Conservation (phyloP, 2,113 vertebrate genomes). For the Equus quagga region DNA sequence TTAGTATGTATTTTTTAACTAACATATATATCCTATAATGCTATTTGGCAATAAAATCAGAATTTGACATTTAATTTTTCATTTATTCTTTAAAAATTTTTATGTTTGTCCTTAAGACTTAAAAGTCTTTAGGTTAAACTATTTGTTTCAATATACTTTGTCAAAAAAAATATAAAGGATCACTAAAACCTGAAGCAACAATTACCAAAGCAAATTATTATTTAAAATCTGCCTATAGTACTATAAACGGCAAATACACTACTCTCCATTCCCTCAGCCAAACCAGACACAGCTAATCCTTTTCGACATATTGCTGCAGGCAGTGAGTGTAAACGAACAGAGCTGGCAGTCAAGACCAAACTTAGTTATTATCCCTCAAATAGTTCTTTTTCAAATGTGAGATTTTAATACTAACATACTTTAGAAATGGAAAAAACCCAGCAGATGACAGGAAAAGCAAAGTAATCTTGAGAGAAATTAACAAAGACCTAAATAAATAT, state of each 20-base stretch:
- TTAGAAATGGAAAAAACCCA: background rate
- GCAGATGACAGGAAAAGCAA: background rate
- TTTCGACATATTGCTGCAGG: background rate
- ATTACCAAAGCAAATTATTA: background rate
- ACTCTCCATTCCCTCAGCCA: background rate
- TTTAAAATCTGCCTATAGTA: background rate
- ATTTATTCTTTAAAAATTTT: slow-evolving; percentile 38
- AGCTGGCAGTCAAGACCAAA: background rate
- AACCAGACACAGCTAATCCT: background rate
- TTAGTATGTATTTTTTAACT: background rate
- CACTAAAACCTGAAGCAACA: slow-evolving; percentile 35
- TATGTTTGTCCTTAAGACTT: background rate
- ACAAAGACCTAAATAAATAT: background rate
- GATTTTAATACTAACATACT: slow-evolving; percentile 36
- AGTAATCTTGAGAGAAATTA: slow-evolving; percentile 29
- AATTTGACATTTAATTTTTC: slow-evolving; percentile 37
- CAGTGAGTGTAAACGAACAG: background rate
- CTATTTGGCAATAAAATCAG: slow-evolving; percentile 33
- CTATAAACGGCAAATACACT: background rate
- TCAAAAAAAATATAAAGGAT: slow-evolving; percentile 1
- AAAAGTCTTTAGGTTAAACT: background rate
- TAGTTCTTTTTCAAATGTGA: background rate
- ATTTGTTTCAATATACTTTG: background rate
- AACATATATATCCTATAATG: background rate
- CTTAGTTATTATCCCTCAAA: background rate